A percentile compares a stretch with the other conserved stretches of the same genome.
phyloP scores from a whole-genome alignment of 2,113 vertebrate genomes.

The Hemicordylus capensis region DNA sequence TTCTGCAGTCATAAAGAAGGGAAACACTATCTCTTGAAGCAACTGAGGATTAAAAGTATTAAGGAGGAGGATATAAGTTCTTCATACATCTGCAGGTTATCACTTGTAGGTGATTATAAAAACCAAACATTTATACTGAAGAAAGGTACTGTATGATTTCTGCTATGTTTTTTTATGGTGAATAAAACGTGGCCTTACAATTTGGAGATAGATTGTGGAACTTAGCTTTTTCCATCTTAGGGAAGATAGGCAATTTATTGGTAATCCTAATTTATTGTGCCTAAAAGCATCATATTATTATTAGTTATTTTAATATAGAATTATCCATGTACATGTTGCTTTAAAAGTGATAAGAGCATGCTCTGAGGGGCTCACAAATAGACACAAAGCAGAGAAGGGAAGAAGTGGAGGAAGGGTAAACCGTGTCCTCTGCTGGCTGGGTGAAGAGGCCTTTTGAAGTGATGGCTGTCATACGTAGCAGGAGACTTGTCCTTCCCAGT shows the following conservation, averaged over 20 bases:
- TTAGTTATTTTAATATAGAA: too few species aligned
- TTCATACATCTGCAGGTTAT: constrained; percentile 73
- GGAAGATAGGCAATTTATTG: background rate
- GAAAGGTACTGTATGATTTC: constrained; percentile 62
- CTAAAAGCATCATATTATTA: too few species aligned
- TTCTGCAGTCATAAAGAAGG: constrained; percentile 54
- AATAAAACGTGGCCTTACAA: background rate
- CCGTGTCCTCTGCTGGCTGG: too few species aligned
- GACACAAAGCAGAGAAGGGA: too few species aligned
- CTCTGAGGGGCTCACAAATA: too few species aligned
- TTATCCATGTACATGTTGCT: background rate
- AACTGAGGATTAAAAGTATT: constrained; percentile 68
- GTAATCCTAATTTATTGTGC: background rate
- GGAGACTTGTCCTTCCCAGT: too few species aligned
- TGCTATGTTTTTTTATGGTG: background rate
- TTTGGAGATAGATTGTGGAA: background rate
- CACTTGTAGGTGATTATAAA: background rate
- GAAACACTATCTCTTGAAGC: constrained; percentile 48
- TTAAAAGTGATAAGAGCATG: too few species aligned
- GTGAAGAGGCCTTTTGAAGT: too few species aligned
- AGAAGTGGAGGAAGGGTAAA: too few species aligned
- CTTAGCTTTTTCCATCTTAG: background rate
- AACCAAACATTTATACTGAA: constrained; percentile 62
- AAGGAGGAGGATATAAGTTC: constrained; percentile 61
- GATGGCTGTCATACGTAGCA: too few species aligned